Evolutionary conservation across 2,888 invertebrate genomes (phyloP).

Genomic region (Scaptomyza cyrtandrae): DNA sequence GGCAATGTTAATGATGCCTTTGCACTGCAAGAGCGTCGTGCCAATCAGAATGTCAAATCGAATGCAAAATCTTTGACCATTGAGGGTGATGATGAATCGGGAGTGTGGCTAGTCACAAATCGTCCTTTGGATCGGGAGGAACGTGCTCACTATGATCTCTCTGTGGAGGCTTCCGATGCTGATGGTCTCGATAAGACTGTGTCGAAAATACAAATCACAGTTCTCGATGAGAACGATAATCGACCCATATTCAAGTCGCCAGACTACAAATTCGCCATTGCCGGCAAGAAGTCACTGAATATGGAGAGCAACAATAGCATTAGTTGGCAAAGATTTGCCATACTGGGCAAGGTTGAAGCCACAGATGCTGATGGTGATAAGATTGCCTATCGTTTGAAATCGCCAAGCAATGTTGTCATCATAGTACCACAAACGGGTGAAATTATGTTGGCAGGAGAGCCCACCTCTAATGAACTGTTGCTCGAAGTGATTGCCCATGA

Average conservation of each 20-base stretch:
- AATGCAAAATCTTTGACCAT: slow-evolving; percentile 72
- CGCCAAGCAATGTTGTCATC: slow-evolving; percentile 92
- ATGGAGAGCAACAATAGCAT: slow-evolving; percentile 87
- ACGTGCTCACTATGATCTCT: slow-evolving; percentile 89
- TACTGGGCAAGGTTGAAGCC: slow-evolving; percentile 94
- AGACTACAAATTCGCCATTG: slow-evolving; percentile 91
- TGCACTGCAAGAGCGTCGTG: slow-evolving; percentile 86
- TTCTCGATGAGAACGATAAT: slow-evolving; percentile 96
- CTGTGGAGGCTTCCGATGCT: slow-evolving; percentile 92
- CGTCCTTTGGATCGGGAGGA: slow-evolving; percentile 92
- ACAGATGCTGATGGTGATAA: slow-evolving; percentile 96
- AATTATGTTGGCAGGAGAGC: slow-evolving; percentile 92
- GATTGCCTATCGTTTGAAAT: slow-evolving; percentile 93
- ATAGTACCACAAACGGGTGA: slow-evolving; percentile 97
- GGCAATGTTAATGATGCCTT: slow-evolving; percentile 91
- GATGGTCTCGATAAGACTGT: slow-evolving; percentile 92
- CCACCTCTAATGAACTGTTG: slow-evolving; percentile 87
- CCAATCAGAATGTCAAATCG: slow-evolving; percentile 67
- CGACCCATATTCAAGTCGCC: slow-evolving; percentile 92
- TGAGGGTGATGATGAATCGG: slow-evolving; percentile 86
- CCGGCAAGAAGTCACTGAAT: slow-evolving; percentile 87
- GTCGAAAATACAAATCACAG: slow-evolving; percentile 90
- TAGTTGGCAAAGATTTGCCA: slow-evolving; percentile 91
- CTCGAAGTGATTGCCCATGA: slow-evolving; percentile 93
- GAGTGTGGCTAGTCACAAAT: slow-evolving; percentile 91